These are phyloP conservation scores for Rhadina sibilatrix DNA, from an alignment of 2,113 vertebrate species.

Conservation along the genomic window DNA sequence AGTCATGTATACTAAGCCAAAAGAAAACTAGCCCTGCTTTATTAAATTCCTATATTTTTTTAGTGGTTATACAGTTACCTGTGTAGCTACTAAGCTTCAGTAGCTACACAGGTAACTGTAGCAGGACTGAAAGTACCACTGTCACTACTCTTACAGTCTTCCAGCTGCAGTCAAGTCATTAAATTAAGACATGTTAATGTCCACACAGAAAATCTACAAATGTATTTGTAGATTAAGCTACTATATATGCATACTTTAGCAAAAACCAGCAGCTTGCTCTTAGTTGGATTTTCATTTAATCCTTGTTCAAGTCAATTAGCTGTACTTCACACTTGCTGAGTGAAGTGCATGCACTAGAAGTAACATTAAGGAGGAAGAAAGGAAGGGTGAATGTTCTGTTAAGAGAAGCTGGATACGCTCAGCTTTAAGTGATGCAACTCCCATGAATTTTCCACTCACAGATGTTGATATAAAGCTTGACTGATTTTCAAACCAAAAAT, in stretches of 20 bases:
- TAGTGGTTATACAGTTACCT: not conserved
- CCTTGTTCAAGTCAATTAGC: not conserved
- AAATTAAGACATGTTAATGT: not conserved
- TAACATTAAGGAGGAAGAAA: not conserved
- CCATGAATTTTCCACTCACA: not conserved
- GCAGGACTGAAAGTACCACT: not conserved
- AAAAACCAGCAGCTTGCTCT: not conserved
- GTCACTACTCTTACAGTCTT: not conserved
- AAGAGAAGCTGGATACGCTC: not conserved
- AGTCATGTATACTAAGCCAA: not conserved
- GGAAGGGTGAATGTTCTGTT: not conserved
- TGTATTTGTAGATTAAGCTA: not conserved
- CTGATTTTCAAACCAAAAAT: not conserved
- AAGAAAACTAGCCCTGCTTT: not conserved
- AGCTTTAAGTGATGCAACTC: not conserved
- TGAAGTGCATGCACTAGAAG: not conserved
- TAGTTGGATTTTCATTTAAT: not conserved
- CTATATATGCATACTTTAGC: not conserved
- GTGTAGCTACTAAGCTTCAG: not conserved
- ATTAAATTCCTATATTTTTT: not conserved
- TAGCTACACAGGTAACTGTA: too few species aligned
- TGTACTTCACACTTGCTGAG: not conserved
- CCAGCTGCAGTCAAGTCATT: not conserved
- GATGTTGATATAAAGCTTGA: not conserved
- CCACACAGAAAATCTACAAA: not conserved